Evolutionary conservation across 2,888 invertebrate species (phyloP), one percentile per base, ranked within the genome.

Genomic region (Cenopis cana): DNA sequence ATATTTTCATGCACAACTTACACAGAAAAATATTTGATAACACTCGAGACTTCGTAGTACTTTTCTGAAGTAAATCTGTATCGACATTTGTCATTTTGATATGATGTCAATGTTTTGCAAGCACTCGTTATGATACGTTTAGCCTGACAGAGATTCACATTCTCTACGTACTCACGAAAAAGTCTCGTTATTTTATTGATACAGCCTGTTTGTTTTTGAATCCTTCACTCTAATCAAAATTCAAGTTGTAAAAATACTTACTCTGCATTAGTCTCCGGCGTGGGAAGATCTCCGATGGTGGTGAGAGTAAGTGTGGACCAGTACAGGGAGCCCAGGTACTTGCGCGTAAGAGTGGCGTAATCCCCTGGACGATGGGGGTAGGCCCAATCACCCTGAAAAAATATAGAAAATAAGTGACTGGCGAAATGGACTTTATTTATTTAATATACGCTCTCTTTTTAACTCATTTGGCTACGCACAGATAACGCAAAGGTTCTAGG

Each of bases 221-320:
- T 46, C n/a, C n/a, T 6, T 5, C 11, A 38, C 5, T 33, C 33
- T 33, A 24, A 9, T 41, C 41, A n/a, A n/a, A n/a, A n/a, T 46
- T n/a, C 8, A n/a, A n/a, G 46, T 46, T n/a, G 14, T 49, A 49
- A n/a, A 20, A 38, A 50, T 85, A 97, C 98, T 98, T 94, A 99
- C 99, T 99, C 98, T 87, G 97, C 97, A 91, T 98, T 98, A 75
- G 98, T 98, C 88, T 98, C 98, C 1, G 99, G 99, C 5, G 98
- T 98, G 1, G 98, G 98, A 76, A 99, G 95, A 88, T 99, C 99
- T 24, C 99, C 99, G 76, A 99, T 99, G 54, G 99, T 99, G 50
- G 99, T 99, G 72, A 99, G 94, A 0, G 99, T 99, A 75, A 99
- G 94, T 0, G 98, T 99, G 3, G 99, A 98, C 99, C 99, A 99